phyloP scores from a whole-genome alignment of 2,113 vertebrate genomes.

The Etheostoma spectabile region DNA sequence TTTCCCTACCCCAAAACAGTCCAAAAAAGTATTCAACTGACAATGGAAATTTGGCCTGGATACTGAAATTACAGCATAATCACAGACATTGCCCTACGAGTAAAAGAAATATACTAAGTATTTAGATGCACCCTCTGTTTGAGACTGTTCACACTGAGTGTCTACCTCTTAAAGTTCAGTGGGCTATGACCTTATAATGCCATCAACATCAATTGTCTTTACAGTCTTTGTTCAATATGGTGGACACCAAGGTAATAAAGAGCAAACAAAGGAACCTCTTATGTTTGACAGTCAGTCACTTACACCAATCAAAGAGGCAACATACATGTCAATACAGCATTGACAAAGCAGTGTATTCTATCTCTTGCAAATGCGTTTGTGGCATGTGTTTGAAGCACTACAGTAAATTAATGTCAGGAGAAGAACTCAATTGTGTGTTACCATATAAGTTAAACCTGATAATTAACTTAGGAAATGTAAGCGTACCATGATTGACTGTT shows the following conservation, averaged over 20 bases:
- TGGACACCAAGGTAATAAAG: background rate
- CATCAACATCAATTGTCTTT: conserved; percentile 3
- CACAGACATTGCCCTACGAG: background rate
- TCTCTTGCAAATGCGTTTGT: background rate
- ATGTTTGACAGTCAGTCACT: conserved; percentile 3
- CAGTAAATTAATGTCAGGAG: background rate
- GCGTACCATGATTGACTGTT: background rate
- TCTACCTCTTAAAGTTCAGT: background rate
- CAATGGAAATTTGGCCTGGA: background rate
- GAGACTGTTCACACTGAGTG: background rate
- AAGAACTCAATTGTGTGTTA: background rate
- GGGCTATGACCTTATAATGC: background rate
- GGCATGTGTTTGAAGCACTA: background rate
- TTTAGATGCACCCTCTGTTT: background rate
- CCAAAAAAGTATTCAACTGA: background rate
- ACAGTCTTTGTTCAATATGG: conserved; percentile 22
- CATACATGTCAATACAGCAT: conserved; percentile 31
- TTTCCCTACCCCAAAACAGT: background rate
- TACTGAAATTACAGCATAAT: background rate
- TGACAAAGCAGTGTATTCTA: background rate
- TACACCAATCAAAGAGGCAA: conserved; percentile 27
- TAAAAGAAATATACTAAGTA: background rate
- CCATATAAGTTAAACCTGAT: background rate
- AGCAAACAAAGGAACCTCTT: conserved; percentile 4
- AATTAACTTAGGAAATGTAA: background rate